Evolutionary conservation across 53 echinoderm and acorn worm species (phyloP), one percentile per base, ranked within the genome.

Genomic region (Patiria pectinifera): DNA sequence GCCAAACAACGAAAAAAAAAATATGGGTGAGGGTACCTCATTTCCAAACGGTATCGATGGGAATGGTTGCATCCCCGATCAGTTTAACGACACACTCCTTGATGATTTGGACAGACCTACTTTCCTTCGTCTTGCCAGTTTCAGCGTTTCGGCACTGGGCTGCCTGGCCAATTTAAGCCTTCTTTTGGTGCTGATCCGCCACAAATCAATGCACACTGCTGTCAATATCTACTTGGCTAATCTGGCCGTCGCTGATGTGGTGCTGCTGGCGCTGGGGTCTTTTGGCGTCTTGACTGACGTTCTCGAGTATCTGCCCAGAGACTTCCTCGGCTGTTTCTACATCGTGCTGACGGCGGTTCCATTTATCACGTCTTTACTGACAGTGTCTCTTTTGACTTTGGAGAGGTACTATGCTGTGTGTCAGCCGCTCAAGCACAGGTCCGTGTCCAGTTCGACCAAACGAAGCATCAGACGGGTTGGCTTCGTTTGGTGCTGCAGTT

Each of bases 211-310:
- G 87, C 72, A 74, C 14, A 74, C 3, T 6, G 3, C 6, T 72
- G 13, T 49, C 66, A 86, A 86, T 53, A 75, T 86, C 23, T 86
- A 72, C 59, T 13, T 86, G 9, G 75, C 53, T 18, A 86, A 74
- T 11, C 87, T 86, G 14, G 87, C 87, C 6, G 11, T 86, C 4
- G 87, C 72, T 25, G 76, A 86, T 16, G 25, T 66, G 22, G 21
- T 22, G 11, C 0, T 86, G 10, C 58, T 86, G 23, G 58, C 22
- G 6, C 25, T 74, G 0, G 72, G 58, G 5, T 7, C 2, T 11
- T 6, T 76, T 43, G 77, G 77, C 4, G 23, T 76, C 26, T 9
- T 76, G 44, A 76, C 44, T 9, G 25, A 76, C 77, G 23, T 76
- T 23, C 44, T 76, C 25, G 11, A 23, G n/a, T 76, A 76, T 76